Evolutionary conservation across 2,888 invertebrate genomes (phyloP), one percentile per base, ranked within the genome.

Genomic region (Acrobasis consociella): DNA sequence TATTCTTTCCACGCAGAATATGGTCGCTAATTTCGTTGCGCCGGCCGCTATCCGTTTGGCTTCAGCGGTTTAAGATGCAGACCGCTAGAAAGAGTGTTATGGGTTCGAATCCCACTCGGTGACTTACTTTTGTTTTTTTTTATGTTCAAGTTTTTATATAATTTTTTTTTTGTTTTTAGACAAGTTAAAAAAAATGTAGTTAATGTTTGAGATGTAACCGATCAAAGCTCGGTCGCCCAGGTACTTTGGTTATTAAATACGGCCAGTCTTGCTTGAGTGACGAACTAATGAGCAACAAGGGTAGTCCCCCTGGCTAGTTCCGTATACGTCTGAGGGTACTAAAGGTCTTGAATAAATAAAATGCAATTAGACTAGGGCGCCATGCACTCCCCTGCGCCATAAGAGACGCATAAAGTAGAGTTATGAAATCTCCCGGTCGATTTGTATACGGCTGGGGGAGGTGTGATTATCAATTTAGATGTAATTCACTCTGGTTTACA

Each of bases 311-410:
- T 72, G 77, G 72, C 71, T 68, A 72, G 70, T 71, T 78, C 71
- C 61, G 66, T 65, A 70, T 74, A 78, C 76, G 75, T 80, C 77
- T 67, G 74, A 78, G 78, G 80, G 81, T 73, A 76, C 79, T 74
- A 75, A 74, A 79, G 81, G 82, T 78, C 78, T 78, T 91, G 88
- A 90, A 90, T 91, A 90, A 90, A 89, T 91, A 89, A 90, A 89
- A 86, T 84, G 82, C 86, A 88, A 91, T 90, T 89, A 86, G 80
- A 81, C 76, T 76, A 81, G 84, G 83, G 85, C 72, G 72, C 69
- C 72, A 68, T 70, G 73, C 75, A 73, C 78, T 72, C 77, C 75
- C 77, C 74, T 63, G 64, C 68, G 66, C 67, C 73, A 74, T 71
- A 72, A 72, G 72, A 75, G 73, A 71, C 75, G 75, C 74, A 75